A percentile compares a stretch with the other conserved stretches of the same genome.
phyloP scores from a whole-genome alignment of 2,797 vertebrate species.

The Trichosurus vulpecula region DNA sequence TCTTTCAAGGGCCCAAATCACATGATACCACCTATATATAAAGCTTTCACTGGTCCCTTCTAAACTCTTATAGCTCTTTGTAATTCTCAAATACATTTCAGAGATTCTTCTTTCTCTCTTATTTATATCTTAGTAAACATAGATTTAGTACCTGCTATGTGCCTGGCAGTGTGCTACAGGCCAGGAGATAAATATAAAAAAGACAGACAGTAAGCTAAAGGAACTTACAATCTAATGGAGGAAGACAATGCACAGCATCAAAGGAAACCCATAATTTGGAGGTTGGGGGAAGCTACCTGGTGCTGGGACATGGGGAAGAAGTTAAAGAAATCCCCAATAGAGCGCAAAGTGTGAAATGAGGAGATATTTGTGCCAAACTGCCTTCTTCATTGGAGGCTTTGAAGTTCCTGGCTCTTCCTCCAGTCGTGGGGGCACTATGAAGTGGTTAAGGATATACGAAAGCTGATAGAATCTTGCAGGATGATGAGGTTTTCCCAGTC shows the following conservation, averaged over 20 bases:
- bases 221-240: too few species aligned
- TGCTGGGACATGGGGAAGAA: neutral
- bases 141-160: neutral
- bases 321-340: neutral
- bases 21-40: neutral
- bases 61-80: neutral
- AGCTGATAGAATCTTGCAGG: too few species aligned
- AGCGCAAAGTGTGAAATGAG: neutral
- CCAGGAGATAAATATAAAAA: neutral
- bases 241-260: too few species aligned
- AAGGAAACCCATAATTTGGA: neutral
- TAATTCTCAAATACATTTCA: neutral
- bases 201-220: neutral
- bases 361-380: neutral
- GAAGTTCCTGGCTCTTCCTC: neutral
- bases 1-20: neutral
- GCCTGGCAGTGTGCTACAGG: neutral
- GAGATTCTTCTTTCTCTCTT: neutral
- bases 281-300: neutral
- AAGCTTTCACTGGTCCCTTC: neutral
- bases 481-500: too few species aligned
- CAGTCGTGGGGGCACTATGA: accelerated
- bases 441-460: too few species aligned
- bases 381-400: neutral
- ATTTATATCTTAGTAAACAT: neutral